Evolutionary conservation across 1,140 invertebrate genomes (phyloP), one percentile per base, ranked within the genome.

Genomic region (Orchestia grillus): DNA sequence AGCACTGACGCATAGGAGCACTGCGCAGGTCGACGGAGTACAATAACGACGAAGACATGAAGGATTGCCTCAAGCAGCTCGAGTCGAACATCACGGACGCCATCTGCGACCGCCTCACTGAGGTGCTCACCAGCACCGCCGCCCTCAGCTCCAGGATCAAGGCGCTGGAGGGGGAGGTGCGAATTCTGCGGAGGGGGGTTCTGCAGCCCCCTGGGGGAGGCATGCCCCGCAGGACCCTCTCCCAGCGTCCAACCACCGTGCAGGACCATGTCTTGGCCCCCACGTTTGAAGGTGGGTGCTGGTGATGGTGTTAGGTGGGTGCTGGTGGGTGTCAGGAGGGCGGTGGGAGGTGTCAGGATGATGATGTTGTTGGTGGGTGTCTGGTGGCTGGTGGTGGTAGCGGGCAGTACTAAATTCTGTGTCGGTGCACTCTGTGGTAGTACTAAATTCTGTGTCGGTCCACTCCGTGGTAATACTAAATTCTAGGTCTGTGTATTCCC

Each of bases 31-130:
- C 96, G 36, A 87, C 94, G 11, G 96, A 94, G 36, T 92, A 88
- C 87, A 95, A 95, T 36, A 95, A 87, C 36, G 87, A 96, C 43
- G 95, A 96, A 44, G 96, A 96, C 41, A 28, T 96, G 36, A 96
- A 96, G 87, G 95, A 92, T 36, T 95, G 92, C 43, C 44, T 96
- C 23, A 96, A 96, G 96, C 96, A 96, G n/a, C 95, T 96, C 19
- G 96, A 96, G 42, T 96, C 96, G 23, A 96, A 96, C 92, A 41
- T 96, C 77, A 96, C 96, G 8, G 96, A 96, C 90, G 88, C 96
- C 16, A 95, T 96, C 43, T 95, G 96, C 44, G 96, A 97, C 44
- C 43, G 92, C 43, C 44, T 94, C 6, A 94, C 36, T 1, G 92
- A 94, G 44, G 44, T 94, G 11, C 1, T 94, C 6, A 47, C 92